Conservation (phyloP, 2,888 invertebrate genomes). For the Tortrix viridana region DNA sequence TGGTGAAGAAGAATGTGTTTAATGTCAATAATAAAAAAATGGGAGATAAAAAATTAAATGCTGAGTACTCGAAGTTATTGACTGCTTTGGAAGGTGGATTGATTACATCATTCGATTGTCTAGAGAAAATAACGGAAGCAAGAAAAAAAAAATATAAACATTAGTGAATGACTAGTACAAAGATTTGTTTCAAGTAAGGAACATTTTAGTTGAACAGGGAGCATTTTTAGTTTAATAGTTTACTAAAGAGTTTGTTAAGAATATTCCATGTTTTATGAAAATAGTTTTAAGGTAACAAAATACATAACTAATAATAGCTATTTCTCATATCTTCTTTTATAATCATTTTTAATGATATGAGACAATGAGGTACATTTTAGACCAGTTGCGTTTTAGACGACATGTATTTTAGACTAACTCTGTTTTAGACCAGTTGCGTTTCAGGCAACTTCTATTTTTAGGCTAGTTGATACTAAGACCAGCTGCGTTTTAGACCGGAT, state of each 20-base stretch:
- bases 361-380: no score
- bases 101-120: constrained; percentile 12
- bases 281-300: neutral
- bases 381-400: no score
- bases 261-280: neutral
- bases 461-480: no score
- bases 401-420: no score
- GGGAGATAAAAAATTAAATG: neutral
- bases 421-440: no score
- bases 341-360: no score
- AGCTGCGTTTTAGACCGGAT: no score
- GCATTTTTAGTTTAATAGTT: no score
- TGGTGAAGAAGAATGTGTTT: neutral
- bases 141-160: constrained; percentile 5
- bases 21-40: no score
- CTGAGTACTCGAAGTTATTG: constrained; percentile 12
- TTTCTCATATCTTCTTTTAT: no score
- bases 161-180: constrained; percentile 4
- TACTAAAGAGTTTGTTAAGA: neutral
- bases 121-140: constrained; percentile 5
- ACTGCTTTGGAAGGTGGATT: neutral
- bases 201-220: constrained; percentile 12
- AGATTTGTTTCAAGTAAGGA: constrained; percentile 5
- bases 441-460: no score
- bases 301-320: no score